These are phyloP conservation scores for Saturnia japonica DNA, from an alignment of 2,888 invertebrate species.

Conservation along the genomic window DNA sequence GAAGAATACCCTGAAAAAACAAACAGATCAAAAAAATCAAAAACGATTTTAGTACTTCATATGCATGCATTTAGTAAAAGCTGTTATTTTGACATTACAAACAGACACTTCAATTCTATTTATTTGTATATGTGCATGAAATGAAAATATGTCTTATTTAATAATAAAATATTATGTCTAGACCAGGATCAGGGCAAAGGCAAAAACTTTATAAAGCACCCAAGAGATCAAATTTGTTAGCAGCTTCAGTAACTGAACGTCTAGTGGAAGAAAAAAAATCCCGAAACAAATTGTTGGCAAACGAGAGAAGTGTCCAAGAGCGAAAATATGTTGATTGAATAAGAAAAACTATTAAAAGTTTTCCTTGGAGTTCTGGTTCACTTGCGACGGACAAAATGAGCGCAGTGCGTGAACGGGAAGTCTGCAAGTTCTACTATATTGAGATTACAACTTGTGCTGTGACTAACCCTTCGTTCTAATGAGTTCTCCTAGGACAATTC, in stretches of 20 bases:
- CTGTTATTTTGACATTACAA: too few species aligned
- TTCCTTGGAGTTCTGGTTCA: slow-evolving; percentile 63
- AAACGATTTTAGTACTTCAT: too few species aligned
- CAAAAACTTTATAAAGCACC: slow-evolving; percentile 63
- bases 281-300: slow-evolving; percentile 79
- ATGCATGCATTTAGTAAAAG: too few species aligned
- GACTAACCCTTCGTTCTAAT: not conserved
- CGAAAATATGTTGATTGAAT: slow-evolving; percentile 81
- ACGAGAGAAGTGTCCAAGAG: slow-evolving; percentile 76
- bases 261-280: slow-evolving; percentile 60
- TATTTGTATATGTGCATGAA: slow-evolving; percentile 18
- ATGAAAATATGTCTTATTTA: slow-evolving; percentile 29
- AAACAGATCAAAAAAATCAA: too few species aligned
- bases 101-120: not conserved
- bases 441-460: slow-evolving; percentile 26
- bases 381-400: slow-evolving; percentile 60
- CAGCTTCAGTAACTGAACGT: slow-evolving; percentile 57
- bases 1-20: too few species aligned
- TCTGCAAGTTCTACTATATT: slow-evolving; percentile 37
- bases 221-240: slow-evolving; percentile 71
- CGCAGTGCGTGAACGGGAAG: slow-evolving; percentile 52
- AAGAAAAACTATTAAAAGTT: slow-evolving; percentile 81
- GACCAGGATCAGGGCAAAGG: slow-evolving; percentile 53
- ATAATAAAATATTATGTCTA: slow-evolving; percentile 60
- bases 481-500: not conserved